Evolutionary conservation across 2,797 vertebrate genomes (phyloP).

Genomic region (Anableps anableps): DNA sequence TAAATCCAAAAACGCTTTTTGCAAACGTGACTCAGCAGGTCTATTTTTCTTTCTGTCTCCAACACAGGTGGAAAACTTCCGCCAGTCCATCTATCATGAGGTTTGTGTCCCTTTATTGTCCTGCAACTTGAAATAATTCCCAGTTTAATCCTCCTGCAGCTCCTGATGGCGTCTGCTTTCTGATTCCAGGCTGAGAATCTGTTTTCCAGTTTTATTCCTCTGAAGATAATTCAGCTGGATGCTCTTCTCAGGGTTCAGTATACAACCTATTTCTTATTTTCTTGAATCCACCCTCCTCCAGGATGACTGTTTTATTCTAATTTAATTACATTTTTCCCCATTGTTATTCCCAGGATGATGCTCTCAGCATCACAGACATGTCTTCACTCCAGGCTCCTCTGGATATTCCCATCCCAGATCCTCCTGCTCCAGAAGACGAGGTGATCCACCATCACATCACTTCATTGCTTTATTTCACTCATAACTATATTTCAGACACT

Average conservation of each 20-base stretch:
- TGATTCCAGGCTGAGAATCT: slow-evolving; percentile 83
- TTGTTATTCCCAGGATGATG: slow-evolving; percentile 76
- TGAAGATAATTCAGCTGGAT: slow-evolving; percentile 85
- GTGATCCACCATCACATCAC: slow-evolving; percentile 55
- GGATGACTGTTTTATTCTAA: neutral
- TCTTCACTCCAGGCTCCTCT: slow-evolving; percentile 82
- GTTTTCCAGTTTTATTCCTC: slow-evolving; percentile 83
- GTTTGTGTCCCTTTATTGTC: slow-evolving; percentile 42
- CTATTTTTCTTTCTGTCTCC: neutral
- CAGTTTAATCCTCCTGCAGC: neutral
- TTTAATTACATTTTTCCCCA: neutral
- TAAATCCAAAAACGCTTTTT: slow-evolving; percentile 6
- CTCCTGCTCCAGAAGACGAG: slow-evolving; percentile 87
- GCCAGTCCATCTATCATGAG: slow-evolving; percentile 67
- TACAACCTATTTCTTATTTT: neutral
- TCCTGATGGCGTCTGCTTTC: neutral
- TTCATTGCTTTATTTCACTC: neutral
- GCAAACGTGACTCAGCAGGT: slow-evolving; percentile 58
- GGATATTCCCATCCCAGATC: slow-evolving; percentile 93
- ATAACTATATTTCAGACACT: neutral
- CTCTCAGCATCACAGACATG: slow-evolving; percentile 81
- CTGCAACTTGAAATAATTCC: neutral
- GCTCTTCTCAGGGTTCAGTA: slow-evolving; percentile 77
- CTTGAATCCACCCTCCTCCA: neutral
- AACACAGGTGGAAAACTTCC: slow-evolving; percentile 77